Percentiles rank a stretch among this genome's conserved stretches.
These are phyloP conservation scores for Drymodes brunneopygia DNA, from an alignment of 2,113 vertebrate genomes.

Conservation along the genomic window DNA sequence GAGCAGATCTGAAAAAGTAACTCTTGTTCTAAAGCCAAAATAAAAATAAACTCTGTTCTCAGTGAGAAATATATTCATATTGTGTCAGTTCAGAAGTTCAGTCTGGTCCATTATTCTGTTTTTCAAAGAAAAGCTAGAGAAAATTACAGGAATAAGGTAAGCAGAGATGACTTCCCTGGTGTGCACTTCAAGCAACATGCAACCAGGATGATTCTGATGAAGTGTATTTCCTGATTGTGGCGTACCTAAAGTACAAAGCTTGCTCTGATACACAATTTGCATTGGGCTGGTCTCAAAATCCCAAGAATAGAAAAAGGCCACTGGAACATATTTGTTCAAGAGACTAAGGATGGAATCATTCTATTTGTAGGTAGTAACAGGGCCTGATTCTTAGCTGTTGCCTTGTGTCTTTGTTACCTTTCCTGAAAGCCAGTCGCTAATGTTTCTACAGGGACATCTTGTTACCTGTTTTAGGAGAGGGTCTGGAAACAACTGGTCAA, in stretches of 20 bases:
- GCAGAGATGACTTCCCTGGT: neutral
- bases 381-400: neutral
- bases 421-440: neutral
- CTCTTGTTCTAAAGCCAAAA: neutral
- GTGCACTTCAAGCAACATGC: neutral
- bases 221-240: rapidly evolving
- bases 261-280: neutral
- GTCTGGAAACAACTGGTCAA: neutral
- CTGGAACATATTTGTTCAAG: neutral
- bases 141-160: neutral
- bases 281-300: neutral
- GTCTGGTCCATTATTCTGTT: neutral
- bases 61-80: neutral
- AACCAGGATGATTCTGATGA: neutral
- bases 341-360: neutral
- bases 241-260: neutral
- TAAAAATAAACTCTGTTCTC: neutral
- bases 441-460: neutral
- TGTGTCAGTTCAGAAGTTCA: neutral
- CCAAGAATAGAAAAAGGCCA: neutral
- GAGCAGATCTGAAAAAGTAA: neutral
- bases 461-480: neutral
- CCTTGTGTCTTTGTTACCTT: neutral
- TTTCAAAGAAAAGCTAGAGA: neutral
- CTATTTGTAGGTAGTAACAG: neutral